Evolutionary conservation across 2,113 vertebrate genomes (phyloP).

Genomic region (Chaetops frenatus): DNA sequence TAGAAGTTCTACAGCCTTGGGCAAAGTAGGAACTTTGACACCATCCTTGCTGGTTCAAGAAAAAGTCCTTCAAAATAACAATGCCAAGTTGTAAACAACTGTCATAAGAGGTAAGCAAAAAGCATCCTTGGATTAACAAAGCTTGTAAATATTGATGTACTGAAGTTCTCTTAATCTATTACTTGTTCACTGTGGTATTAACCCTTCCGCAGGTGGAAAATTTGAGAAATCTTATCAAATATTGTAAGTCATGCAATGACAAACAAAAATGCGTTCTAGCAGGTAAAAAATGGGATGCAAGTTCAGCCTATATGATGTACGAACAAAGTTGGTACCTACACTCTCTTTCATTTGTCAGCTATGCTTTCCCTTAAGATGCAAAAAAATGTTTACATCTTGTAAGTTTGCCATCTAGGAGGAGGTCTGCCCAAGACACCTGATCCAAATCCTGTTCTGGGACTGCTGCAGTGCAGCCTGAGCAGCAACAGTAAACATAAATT

Average conservation of each 20-base stretch:
- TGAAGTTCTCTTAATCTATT: not conserved
- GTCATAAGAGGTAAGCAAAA: not conserved
- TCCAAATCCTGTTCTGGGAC: not conserved
- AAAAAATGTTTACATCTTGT: not conserved
- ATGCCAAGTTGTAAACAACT: not conserved
- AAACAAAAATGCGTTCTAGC: not conserved
- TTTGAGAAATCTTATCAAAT: not conserved
- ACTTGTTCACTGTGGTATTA: not conserved
- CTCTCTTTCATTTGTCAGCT: not conserved
- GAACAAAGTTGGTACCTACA: not conserved
- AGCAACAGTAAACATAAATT: not conserved
- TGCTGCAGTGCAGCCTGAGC: not conserved
- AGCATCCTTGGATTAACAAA: not conserved
- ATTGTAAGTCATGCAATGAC: not conserved
- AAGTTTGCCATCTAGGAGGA: constrained; percentile 1
- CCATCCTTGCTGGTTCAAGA: not conserved
- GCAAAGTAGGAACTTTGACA: not conserved
- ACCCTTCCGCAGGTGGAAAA: not conserved
- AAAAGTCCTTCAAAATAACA: not conserved
- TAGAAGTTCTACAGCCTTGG: not conserved
- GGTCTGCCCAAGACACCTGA: not conserved
- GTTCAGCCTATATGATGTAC: not conserved
- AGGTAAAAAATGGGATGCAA: not conserved
- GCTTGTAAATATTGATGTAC: not conserved
- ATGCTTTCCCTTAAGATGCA: constrained; percentile 21